Evolutionary conservation across 2,113 vertebrate genomes (phyloP).

Genomic region (Rattus rattus): DNA sequence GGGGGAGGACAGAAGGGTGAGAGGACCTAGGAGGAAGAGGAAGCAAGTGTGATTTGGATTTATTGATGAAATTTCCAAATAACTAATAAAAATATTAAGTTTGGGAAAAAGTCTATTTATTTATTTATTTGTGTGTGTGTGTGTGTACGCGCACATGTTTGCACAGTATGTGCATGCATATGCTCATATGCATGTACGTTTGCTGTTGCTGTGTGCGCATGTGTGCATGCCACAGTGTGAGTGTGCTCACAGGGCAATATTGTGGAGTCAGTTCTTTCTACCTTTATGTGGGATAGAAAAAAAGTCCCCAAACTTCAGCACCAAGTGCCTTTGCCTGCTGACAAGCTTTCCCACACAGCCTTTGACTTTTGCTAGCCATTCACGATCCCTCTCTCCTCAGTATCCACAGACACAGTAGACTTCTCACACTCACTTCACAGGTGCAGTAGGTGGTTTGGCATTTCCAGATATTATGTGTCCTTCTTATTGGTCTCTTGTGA

Average conservation of each 20-base stretch:
- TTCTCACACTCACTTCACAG: neutral
- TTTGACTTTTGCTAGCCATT: neutral
- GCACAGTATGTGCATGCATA: neutral
- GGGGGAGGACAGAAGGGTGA: neutral
- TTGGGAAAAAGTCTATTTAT: neutral
- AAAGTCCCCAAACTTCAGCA: no score
- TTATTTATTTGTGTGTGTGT: neutral
- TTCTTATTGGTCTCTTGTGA: neutral
- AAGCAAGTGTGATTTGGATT: neutral
- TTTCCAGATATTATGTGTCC: neutral
- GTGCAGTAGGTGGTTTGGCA: neutral
- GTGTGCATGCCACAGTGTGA: neutral
- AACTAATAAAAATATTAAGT: neutral
- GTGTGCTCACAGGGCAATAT: neutral
- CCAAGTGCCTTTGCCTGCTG: neutral
- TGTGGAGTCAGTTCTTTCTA: neutral
- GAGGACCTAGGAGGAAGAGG: neutral
- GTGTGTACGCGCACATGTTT: no score
- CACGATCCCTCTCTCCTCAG: constrained; percentile 24
- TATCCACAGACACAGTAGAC: neutral
- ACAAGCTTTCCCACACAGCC: neutral
- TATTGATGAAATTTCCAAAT: neutral
- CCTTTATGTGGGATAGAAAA: neutral
- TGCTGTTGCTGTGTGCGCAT: neutral
- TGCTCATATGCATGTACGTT: neutral